Percentiles rank a stretch among this genome's conserved stretches.
phyloP scores from a whole-genome alignment of 2,113 vertebrate genomes.

The Anser cygnoides region DNA sequence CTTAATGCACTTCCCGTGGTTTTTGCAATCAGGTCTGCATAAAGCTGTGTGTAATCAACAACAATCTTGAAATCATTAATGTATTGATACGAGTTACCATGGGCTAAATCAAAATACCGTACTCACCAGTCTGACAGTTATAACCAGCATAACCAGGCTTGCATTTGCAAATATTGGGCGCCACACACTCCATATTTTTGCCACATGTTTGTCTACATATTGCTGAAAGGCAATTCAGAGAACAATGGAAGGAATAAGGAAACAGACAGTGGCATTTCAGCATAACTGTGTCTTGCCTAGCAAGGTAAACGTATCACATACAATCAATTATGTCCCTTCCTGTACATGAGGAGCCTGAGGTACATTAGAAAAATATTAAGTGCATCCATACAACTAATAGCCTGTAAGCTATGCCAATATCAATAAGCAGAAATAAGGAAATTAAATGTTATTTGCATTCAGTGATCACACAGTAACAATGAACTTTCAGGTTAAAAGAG shows the following conservation, averaged over 20 bases:
- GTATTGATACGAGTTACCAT: not conserved
- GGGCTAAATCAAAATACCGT: not conserved
- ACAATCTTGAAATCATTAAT: not conserved
- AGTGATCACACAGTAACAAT: not conserved
- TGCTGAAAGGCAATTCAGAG: conserved; percentile 74
- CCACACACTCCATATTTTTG: conserved; percentile 85
- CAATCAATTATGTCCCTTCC: not conserved
- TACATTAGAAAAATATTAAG: not conserved
- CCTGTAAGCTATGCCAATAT: not conserved
- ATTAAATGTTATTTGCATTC: not conserved
- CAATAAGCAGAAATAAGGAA: not conserved
- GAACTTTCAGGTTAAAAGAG: not conserved
- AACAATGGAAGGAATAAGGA: not conserved
- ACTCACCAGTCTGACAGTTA: conserved; percentile 86
- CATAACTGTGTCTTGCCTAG: not conserved
- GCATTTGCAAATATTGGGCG: conserved; percentile 88
- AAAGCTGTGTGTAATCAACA: conserved; percentile 78
- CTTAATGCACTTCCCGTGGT: conserved; percentile 85
- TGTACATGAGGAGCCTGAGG: not conserved
- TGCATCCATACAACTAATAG: not conserved
- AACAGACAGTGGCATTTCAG: not conserved
- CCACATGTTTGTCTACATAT: conserved; percentile 85
- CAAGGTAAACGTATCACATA: not conserved
- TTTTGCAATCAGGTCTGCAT: conserved; percentile 89
- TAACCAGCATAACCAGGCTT: conserved; percentile 86